Conservation (phyloP, 2,797 vertebrate species). For the Enteromius unitaeniatus region DNA sequence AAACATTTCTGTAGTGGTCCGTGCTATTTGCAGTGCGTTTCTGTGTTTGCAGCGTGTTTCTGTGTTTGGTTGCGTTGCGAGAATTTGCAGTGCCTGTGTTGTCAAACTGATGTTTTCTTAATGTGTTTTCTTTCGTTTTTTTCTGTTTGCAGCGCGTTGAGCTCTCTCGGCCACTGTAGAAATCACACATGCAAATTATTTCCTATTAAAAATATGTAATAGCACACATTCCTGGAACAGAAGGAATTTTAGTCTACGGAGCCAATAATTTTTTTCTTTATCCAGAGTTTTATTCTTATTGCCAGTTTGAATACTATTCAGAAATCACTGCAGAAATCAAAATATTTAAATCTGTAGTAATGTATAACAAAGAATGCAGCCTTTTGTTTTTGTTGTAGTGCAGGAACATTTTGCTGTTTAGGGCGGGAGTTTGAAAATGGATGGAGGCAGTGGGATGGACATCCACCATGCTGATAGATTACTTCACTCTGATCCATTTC, state of each 20-base stretch:
- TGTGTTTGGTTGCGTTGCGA: no score
- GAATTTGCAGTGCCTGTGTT: no score
- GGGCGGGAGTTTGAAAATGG: slow-evolving; percentile 14
- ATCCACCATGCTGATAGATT: slow-evolving; percentile 49
- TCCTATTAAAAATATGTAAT: background rate
- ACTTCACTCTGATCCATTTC: slow-evolving; percentile 41
- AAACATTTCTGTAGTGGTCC: no score
- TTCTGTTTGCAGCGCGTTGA: no score
- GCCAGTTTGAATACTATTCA: background rate
- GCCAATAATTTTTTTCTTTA: background rate
- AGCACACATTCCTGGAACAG: background rate
- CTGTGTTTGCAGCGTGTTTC: no score
- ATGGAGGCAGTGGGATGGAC: slow-evolving; percentile 17
- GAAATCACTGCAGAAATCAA: background rate
- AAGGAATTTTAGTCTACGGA: background rate
- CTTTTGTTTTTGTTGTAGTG: slow-evolving; percentile 19
- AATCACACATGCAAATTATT: background rate
- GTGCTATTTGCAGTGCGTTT: no score
- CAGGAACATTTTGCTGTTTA: slow-evolving; percentile 9
- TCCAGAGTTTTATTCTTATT: background rate
- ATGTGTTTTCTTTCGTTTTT: no score
- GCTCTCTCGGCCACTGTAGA: no score
- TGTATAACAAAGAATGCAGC: background rate
- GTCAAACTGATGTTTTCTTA: no score
- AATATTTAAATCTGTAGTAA: background rate